Evolutionary conservation across 2,113 vertebrate genomes (phyloP).

Genomic region (Sphaerodactylus townsendi): DNA sequence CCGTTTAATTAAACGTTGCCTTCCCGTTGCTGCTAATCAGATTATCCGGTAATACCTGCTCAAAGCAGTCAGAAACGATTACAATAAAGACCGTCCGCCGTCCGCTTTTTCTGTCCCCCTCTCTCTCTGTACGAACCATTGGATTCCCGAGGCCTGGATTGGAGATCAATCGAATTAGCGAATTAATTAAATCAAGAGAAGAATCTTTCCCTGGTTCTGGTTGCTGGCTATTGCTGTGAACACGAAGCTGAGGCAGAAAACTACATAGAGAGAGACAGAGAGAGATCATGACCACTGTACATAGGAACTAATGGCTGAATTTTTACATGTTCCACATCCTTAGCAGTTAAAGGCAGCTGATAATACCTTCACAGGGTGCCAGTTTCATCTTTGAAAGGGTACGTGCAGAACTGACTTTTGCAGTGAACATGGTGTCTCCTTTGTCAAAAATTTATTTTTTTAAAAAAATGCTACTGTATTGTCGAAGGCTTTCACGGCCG

Average conservation of each 20-base stretch:
- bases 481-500: too few species aligned
- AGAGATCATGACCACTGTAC: neutral
- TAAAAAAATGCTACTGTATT: too few species aligned
- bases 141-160: constrained; percentile 29
- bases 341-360: neutral
- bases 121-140: constrained; percentile 29
- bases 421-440: too few species aligned
- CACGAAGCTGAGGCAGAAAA: neutral
- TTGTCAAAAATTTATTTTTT: too few species aligned
- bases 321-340: neutral
- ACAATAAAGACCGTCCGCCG: constrained; percentile 47
- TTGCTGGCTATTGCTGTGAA: constrained; percentile 1
- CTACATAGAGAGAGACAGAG: too few species aligned
- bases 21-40: constrained; percentile 49
- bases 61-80: constrained; percentile 60
- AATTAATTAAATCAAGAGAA: constrained; percentile 53
- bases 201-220: constrained; percentile 11
- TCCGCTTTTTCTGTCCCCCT: constrained; percentile 25
- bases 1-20: constrained; percentile 46
- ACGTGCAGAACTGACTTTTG: too few species aligned
- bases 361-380: too few species aligned
- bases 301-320: neutral
- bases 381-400: too few species aligned
- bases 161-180: constrained; percentile 47
- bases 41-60: constrained; percentile 60